Conservation (phyloP, 2,888 invertebrate genomes). For the Macaria notata region DNA sequence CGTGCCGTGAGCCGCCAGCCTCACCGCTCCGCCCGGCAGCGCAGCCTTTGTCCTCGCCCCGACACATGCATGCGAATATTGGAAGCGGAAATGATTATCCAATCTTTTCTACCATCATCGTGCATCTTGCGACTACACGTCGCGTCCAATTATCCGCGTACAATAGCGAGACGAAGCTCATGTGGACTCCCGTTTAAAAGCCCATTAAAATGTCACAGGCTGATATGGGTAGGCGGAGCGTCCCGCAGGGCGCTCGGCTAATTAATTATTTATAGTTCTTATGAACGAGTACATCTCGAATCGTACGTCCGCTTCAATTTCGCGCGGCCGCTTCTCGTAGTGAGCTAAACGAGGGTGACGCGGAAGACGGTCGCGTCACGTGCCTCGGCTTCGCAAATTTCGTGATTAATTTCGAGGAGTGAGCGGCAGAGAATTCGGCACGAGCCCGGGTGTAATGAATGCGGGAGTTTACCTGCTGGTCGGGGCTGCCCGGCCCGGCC, state of each 20-base stretch:
- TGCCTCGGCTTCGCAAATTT: constrained; percentile 49
- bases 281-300: constrained; percentile 42
- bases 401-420: constrained; percentile 53
- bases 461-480: constrained; percentile 31
- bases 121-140: constrained; percentile 36
- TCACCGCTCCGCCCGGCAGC: neutral
- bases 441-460: constrained; percentile 40
- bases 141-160: constrained; percentile 55
- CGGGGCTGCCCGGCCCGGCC: constrained; percentile 26
- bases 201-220: constrained; percentile 74
- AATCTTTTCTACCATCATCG: constrained; percentile 47
- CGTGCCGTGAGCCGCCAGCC: constrained; percentile 39
- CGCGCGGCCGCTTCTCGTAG: constrained; percentile 31
- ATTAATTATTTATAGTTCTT: constrained; percentile 74
- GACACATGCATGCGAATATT: constrained; percentile 53
- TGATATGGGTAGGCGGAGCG: constrained; percentile 58
- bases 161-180: constrained; percentile 50
- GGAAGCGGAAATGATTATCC: constrained; percentile 61
- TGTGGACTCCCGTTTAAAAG: constrained; percentile 65
- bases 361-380: constrained; percentile 44
- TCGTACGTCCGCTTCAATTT: constrained; percentile 35
- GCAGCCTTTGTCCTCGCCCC: constrained; percentile 28
- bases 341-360: constrained; percentile 31
- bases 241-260: constrained; percentile 48
- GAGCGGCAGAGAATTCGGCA: constrained; percentile 39